Base-by-base conservation (phyloP, 2,888 invertebrate genomes). In the Xiphydria camelus region DNA sequence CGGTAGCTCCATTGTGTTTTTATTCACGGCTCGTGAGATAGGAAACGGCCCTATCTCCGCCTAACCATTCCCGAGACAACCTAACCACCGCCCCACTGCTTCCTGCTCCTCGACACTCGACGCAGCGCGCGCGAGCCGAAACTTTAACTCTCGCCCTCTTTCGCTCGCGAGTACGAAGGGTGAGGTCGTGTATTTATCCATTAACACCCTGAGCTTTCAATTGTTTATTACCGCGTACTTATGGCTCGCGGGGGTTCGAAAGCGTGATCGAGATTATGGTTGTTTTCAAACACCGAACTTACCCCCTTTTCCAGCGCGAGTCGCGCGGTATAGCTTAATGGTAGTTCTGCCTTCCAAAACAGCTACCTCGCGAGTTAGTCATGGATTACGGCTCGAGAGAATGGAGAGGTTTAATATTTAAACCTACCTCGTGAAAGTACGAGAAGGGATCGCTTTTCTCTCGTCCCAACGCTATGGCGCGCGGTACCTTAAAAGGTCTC, bases 1-100 rank as follows among this genome's bases (percentile, higher is more conserved):
- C 57, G 57, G 51, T 42, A 62, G 44, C 52, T 65, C 66, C 64
- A 67, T 68, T 68, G 66, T 68, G 61, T 67, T 70, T 68, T 67
- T 68, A 70, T 68, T 66, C 68, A 69, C 62, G 59, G 60, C 51
- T 48, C 45, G 48, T 53, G 59, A 67, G 68, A 66, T 68, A 67
- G 63, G 62, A 56, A 59, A 61, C 62, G 56, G 59, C 61, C 57
- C 56, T 66, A 64, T 66, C 64, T 64, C 35, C 42, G 19, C 29
- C 41, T 44, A 22, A 48, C 48, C 49, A 49, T 48, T 31, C 48
- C 47, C 26, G 26, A 26, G 26, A 14, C 26, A 14, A 12, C 26
- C 26, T 10, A 25, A 4, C 7, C 9, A 4, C 25, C 7, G 2
- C 25, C n/a, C 31, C 20, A 31, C 29, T 38, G 14, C 37, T 31